Conservation (phyloP, 1,140 invertebrate species). For the Nasonia vitripennis region DNA sequence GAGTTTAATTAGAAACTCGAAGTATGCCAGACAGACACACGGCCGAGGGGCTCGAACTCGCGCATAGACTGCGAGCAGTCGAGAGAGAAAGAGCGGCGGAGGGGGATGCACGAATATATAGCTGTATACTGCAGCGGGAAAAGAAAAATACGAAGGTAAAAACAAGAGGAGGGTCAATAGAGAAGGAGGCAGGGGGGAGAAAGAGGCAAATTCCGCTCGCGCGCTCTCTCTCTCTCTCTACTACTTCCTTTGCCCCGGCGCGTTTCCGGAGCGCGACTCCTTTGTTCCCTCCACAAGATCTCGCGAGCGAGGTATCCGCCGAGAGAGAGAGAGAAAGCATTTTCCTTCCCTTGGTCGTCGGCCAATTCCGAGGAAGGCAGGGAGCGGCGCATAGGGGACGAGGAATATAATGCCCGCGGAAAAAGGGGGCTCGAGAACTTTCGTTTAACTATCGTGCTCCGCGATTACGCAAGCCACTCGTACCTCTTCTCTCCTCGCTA, state of each 20-base stretch:
- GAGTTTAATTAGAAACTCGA: constrained; percentile 74
- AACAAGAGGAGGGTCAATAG: constrained; percentile 16
- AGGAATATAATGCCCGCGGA: constrained; percentile 16
- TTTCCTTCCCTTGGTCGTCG: constrained; percentile 20
- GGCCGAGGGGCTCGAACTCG: constrained; percentile 40
- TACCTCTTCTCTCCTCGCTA: background rate
- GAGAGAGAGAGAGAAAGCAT: background rate
- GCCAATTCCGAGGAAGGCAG: background rate
- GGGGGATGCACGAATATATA: background rate
- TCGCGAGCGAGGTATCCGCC: background rate
- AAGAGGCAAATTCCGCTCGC: constrained; percentile 20
- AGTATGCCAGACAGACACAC: constrained; percentile 40
- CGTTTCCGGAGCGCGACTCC: background rate
- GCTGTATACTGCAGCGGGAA: background rate
- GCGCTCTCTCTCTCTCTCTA: constrained; percentile 2
- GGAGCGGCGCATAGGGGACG: background rate
- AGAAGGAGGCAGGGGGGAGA: background rate
- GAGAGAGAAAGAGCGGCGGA: background rate
- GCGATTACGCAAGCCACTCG: background rate
- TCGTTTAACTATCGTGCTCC: constrained; percentile 3
- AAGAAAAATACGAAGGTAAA: background rate
- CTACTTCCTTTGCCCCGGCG: constrained; percentile 21
- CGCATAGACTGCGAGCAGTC: constrained; percentile 34
- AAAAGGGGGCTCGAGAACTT: background rate
- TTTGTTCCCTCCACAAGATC: constrained; percentile 18